Evolutionary conservation across 1,140 invertebrate species (phyloP).

Genomic region (Drosophila littoralis): DNA sequence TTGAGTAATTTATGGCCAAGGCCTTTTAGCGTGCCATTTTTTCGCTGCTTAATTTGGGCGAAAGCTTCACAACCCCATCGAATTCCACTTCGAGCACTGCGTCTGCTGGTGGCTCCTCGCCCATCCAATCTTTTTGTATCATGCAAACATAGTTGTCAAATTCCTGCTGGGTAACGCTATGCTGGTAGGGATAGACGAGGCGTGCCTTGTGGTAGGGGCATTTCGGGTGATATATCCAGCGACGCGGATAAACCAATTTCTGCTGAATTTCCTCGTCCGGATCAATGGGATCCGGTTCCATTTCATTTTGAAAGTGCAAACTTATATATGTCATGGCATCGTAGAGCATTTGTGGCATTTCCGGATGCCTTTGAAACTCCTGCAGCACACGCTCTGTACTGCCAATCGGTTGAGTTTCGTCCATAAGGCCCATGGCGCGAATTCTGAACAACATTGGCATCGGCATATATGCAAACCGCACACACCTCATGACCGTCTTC

Average conservation of each 20-base stretch:
- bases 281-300: not conserved
- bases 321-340: constrained; percentile 29
- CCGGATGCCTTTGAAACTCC: constrained; percentile 25
- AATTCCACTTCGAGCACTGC: not conserved
- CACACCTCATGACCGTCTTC: constrained; percentile 22
- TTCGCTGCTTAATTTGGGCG: not conserved
- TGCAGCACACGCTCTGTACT: constrained; percentile 21
- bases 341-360: not conserved
- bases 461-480: constrained; percentile 40
- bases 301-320: constrained; percentile 4
- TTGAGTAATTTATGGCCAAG: too few relatives aligned
- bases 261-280: not conserved
- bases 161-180: not conserved
- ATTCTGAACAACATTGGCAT: constrained; percentile 31
- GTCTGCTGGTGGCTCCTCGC: not conserved
- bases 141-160: constrained; percentile 10
- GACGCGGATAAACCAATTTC: not conserved
- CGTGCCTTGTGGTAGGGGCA: constrained; percentile 26
- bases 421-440: not conserved
- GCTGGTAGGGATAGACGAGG: constrained; percentile 14
- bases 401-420: not conserved
- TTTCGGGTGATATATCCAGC: constrained; percentile 27
- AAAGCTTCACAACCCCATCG: not conserved
- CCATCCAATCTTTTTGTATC: constrained; percentile 28
- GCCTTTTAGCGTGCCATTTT: too few relatives aligned